Percentiles rank a stretch among this genome's conserved stretches.
phyloP scores from a whole-genome alignment of 1,140 invertebrate genomes.

The Oncopeltus fasciatus region DNA sequence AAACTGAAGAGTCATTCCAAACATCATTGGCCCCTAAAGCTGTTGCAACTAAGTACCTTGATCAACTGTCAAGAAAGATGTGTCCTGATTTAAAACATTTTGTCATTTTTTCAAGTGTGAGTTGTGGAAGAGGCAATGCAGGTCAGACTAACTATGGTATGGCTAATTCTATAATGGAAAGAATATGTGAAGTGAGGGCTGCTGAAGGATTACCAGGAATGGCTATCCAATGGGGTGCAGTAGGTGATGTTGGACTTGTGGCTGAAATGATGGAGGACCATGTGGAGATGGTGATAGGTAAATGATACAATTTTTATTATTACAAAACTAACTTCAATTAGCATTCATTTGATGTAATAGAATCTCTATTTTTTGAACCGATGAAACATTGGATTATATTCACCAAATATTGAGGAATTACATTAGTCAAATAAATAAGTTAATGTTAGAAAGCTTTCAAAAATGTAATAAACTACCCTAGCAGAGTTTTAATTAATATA shows the following conservation, averaged over 20 bases:
- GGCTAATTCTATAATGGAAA: conserved; percentile 58
- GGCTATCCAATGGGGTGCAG: conserved; percentile 55
- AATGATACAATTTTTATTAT: neutral
- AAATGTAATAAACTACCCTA: too few species aligned
- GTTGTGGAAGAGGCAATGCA: conserved; percentile 73
- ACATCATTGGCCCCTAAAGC: conserved; percentile 44
- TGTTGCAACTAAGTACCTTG: conserved; percentile 41
- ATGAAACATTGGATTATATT: too few species aligned
- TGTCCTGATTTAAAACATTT: conserved; percentile 45
- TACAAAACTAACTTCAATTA: neutral
- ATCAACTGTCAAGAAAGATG: conserved; percentile 36
- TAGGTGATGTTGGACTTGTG: conserved; percentile 56
- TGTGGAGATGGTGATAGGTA: conserved; percentile 49
- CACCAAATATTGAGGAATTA: too few species aligned
- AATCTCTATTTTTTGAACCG: too few species aligned
- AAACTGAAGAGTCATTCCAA: conserved; percentile 40
- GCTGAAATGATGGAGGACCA: conserved; percentile 68
- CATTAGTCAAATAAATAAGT: too few species aligned
- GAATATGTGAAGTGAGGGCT: conserved; percentile 45
- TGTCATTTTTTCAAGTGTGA: conserved; percentile 74
- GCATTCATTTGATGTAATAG: too few species aligned
- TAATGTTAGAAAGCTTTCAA: too few species aligned
- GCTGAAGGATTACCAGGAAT: conserved; percentile 43
- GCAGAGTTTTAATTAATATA: too few species aligned
- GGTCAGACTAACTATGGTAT: conserved; percentile 80